Conservation (phyloP, 2,888 invertebrate genomes). For the Hipparchia semele region DNA sequence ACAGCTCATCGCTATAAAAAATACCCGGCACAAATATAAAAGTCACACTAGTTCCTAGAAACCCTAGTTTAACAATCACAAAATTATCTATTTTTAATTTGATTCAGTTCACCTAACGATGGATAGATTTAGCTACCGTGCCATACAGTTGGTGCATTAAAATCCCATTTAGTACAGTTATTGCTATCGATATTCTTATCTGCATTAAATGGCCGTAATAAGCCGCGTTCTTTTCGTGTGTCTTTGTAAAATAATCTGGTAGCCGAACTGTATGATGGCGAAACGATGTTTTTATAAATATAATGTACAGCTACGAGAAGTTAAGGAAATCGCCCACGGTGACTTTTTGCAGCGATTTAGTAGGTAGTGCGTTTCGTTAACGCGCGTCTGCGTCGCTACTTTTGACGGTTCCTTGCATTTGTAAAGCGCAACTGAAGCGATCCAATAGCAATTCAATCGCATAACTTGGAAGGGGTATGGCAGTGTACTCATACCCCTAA, state of each 20-base stretch:
- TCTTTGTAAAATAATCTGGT: neutral
- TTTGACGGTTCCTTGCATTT: no score
- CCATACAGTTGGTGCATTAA: no score
- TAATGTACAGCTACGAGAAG: neutral
- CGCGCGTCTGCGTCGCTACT: no score
- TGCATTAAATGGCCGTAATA: neutral
- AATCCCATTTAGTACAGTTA: neutral
- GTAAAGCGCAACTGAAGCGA: no score
- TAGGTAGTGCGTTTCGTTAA: no score
- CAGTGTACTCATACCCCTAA: no score
- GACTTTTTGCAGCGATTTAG: no score
- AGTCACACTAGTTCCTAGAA: slow-evolving; percentile 37
- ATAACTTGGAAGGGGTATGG: no score
- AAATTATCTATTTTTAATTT: neutral
- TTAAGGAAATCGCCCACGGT: neutral
- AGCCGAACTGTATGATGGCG: neutral
- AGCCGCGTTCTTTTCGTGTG: neutral
- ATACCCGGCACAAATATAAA: slow-evolving; percentile 33
- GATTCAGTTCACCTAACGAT: neutral
- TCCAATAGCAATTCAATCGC: no score
- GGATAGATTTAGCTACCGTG: no score
- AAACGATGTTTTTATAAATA: slow-evolving; percentile 22
- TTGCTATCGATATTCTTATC: neutral
- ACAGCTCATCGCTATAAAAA: slow-evolving; percentile 40
- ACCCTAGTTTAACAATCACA: neutral